Evolutionary conservation across 1,140 invertebrate genomes (phyloP), one percentile per base, ranked within the genome.

Genomic region (Argopecten irradians): DNA sequence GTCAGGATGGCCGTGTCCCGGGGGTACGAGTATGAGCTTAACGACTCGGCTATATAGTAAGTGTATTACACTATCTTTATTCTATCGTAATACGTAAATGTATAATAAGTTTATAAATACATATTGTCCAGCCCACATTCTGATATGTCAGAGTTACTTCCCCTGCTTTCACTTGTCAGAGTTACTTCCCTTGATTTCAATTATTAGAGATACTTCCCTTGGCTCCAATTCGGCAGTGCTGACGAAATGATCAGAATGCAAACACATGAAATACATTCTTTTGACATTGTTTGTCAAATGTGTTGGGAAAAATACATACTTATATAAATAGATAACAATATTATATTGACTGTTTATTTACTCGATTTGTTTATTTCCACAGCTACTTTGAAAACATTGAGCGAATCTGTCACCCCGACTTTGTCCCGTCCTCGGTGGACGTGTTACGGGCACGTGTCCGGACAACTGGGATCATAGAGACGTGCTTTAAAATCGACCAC

Each of bases 381-480:
- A 97, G 97, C 95, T 96, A 97, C 92, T 97, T 97, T 96, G 97
- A 97, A 93, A 97, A 97, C 93, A 97, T 97, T 96, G 96, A 97
- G 87, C 93, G 97, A 87, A 96, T 97, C 84, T 96, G 96, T 94
- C 95, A 96, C 93, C 95, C 96, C 55, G 92, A 93, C 28, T 95
- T 93, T 87, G 85, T 93, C 33, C 95, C 95, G 9, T 92, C 93
- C 13, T 84, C 92, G 5, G 92, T 91, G 82, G 95, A 95, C 89
- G 94, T 95, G 13, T 87, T 95, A n/a, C 90, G 94, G 71, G 94
- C 95, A 0, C 87, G 95, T 83, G 94, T 95, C 13, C 86, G 94
- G 28, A 95, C 95, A 16, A 94, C 93, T 13, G 95, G 95, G 1
- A 92, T 95, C 34, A 93, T 95, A 87, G 95, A 95, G 89, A 95